phyloP scores from a whole-genome alignment of 2,113 vertebrate species.

The Ictalurus furcatus region DNA sequence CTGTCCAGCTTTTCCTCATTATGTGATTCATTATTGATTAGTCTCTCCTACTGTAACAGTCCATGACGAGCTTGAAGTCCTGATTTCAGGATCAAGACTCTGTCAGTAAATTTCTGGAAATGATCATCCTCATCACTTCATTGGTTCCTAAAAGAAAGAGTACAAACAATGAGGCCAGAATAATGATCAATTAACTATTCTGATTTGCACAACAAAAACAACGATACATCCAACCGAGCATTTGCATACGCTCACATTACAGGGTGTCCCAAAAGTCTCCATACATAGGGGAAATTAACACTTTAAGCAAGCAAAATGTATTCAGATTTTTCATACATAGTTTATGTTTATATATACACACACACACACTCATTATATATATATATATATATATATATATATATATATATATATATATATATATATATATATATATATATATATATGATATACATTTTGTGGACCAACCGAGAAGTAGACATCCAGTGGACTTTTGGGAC shows the following conservation, averaged over 20 bases:
- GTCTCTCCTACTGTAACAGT: not conserved
- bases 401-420: too few species aligned
- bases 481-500: too few species aligned
- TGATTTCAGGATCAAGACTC: conserved; percentile 58
- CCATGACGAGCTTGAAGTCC: not conserved
- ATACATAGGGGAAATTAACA: too few species aligned
- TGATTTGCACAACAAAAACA: not conserved
- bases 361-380: not conserved
- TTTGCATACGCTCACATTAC: not conserved
- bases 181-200: not conserved
- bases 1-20: not conserved
- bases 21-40: not conserved
- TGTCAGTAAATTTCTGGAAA: conserved; percentile 83
- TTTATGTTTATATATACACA: too few species aligned
- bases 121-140: conserved; percentile 95
- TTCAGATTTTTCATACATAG: too few species aligned
- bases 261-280: too few species aligned
- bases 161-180: not conserved
- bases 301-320: too few species aligned
- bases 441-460: too few species aligned
- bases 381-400: too few species aligned
- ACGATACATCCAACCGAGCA: not conserved
- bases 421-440: too few species aligned
- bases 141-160: conserved; percentile 82
- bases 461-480: too few species aligned